Evolutionary conservation across 2,888 invertebrate genomes (phyloP).

Genomic region (Criorhina ranunculi): DNA sequence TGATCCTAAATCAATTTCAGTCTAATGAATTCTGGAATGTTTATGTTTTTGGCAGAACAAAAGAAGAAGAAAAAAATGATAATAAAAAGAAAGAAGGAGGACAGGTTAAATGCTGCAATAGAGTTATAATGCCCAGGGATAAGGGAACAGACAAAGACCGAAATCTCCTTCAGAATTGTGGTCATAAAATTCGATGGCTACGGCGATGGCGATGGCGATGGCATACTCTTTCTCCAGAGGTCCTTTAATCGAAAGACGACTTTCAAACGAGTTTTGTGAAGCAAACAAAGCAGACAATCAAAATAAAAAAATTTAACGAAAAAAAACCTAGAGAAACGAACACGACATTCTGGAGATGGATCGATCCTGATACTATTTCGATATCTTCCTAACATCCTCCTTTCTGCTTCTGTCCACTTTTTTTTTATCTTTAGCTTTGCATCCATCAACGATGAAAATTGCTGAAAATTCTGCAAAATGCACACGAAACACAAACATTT

Average conservation of each 20-base stretch:
- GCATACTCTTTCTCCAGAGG: neutral
- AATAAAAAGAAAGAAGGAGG: no score
- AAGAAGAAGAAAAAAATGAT: neutral
- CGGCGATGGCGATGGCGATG: neutral
- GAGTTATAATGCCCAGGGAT: conserved; percentile 43
- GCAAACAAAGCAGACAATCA: conserved; percentile 53
- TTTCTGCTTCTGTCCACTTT: neutral
- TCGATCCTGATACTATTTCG: conserved; percentile 32
- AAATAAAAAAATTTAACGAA: conserved; percentile 21
- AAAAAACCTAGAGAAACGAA: conserved; percentile 6
- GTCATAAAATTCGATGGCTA: conserved; percentile 47
- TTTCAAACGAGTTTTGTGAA: conserved; percentile 46
- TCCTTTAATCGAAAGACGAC: conserved; percentile 47
- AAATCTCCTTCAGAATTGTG: conserved; percentile 46
- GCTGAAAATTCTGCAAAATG: conserved; percentile 28
- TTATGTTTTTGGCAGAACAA: conserved; percentile 48
- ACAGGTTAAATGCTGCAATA: conserved; percentile 66
- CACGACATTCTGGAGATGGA: conserved; percentile 48
- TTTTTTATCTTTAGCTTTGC: conserved; percentile 28
- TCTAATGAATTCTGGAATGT: conserved; percentile 72
- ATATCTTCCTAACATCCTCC: conserved; percentile 33
- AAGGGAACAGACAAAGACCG: conserved; percentile 13
- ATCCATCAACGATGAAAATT: conserved; percentile 51
- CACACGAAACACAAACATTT: conserved; percentile 29
- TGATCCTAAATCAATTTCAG: conserved; percentile 73